Base-by-base conservation (phyloP, 2,888 invertebrate genomes). In the Aspidiotus destructor region DNA sequence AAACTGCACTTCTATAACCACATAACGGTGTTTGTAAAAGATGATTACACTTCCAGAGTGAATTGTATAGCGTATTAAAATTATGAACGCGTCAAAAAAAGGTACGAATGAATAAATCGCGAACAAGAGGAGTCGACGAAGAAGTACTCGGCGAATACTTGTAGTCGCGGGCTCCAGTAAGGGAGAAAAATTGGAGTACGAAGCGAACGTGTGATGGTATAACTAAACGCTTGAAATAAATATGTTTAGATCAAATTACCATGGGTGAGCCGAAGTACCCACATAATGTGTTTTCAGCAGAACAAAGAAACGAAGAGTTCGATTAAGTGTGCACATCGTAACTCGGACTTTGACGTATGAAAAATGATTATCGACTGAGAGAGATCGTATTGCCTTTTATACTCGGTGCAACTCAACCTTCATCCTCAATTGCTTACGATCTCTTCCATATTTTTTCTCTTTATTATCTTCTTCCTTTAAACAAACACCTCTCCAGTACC, bases 321-420 rank as follows among this genome's bases (percentile, higher is more conserved):
- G 55, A 65, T 58, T 28, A 57, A 65, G 58, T 65, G 65, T 58
- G 58, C 57, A 55, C 55, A 60, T 55, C 55, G 58, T 42, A 13
- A 55, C 48, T 13, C 8, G 58, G 65, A 65, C 65, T 28, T 65
- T 65, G 65, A 65, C 58, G 41, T 65, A 65, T 65, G 65, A 58
- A 58, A 65, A 58, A 65, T 48, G 44, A 65, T 65, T 65, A 65
- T 65, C 58, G 65, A 65, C 65, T 65, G 15, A 44, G 48, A 58
- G 44, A 65, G 65, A 65, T 65, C 65, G 58, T 65, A 65, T 65
- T 65, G 65, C 65, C 57, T 44, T 48, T 48, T 28, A 28, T 28
- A 28, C 28, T 28, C 28, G 2, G 28, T 28, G 28, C 28, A 28
- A 28, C 28, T 28, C 28, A 28, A 28, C 28, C 28, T 28, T 54